phyloP scores from a whole-genome alignment of 2,888 invertebrate species.

The Ferdinandea cuprea region DNA sequence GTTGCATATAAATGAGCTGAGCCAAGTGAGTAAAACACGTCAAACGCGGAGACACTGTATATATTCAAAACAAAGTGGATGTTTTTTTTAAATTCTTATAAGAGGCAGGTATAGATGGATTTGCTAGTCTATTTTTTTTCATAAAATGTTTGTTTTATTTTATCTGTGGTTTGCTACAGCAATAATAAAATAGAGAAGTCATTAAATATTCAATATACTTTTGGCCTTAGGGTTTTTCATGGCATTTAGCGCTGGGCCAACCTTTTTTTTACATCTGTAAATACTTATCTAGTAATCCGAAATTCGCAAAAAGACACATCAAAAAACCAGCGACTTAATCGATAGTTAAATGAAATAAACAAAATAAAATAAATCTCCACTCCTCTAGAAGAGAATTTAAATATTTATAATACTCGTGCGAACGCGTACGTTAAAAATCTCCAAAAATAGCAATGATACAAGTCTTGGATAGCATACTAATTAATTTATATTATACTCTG shows the following conservation, averaged over 20 bases:
- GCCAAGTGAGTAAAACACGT: conserved; percentile 36
- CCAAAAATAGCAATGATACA: conserved; percentile 57
- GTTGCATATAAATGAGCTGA: conserved; percentile 56
- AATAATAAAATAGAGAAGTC: conserved; percentile 23
- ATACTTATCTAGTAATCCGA: neutral
- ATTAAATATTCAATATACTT: conserved; percentile 41
- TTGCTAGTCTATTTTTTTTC: conserved; percentile 2
- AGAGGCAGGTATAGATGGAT: conserved; percentile 11
- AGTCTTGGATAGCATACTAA: conserved; percentile 41
- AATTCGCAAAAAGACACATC: conserved; percentile 9
- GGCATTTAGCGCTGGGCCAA: neutral
- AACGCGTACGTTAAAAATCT: conserved; percentile 12
- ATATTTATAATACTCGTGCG: conserved; percentile 33
- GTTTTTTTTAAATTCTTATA: neutral
- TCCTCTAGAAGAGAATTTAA: conserved; percentile 31
- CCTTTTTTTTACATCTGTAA: neutral
- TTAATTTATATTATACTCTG: conserved; percentile 6
- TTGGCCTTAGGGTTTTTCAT: conserved; percentile 16
- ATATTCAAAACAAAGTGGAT: conserved; percentile 21
- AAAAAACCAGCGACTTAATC: conserved; percentile 12
- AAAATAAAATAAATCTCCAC: conserved; percentile 29
- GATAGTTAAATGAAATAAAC: conserved; percentile 20
- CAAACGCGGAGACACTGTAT: conserved; percentile 35
- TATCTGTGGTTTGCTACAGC: neutral
- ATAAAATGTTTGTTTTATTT: neutral